These are phyloP conservation scores for Echeneis naucrates DNA, from an alignment of 2,797 vertebrate genomes.

Conservation along the genomic window DNA sequence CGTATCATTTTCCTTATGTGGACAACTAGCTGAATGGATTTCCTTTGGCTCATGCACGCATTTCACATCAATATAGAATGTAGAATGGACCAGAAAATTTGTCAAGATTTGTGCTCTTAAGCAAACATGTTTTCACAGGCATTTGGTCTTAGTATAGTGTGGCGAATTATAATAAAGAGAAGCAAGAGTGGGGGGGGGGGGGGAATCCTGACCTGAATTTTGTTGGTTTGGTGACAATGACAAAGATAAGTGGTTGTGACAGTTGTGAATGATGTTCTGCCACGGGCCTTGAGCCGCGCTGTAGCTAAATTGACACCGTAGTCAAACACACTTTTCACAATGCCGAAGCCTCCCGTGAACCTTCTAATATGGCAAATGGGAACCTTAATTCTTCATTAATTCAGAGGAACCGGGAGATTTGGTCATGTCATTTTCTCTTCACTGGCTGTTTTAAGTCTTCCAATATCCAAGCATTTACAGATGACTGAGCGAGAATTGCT, in stretches of 20 bases:
- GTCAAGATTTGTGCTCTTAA: slow-evolving; percentile 56
- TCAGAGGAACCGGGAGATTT: slow-evolving; percentile 89
- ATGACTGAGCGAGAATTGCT: slow-evolving; percentile 94
- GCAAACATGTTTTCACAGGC: slow-evolving; percentile 50
- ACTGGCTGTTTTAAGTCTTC: slow-evolving; percentile 94
- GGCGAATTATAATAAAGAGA: slow-evolving; percentile 71
- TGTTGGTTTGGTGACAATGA: slow-evolving; percentile 87
- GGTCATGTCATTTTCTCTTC: slow-evolving; percentile 94
- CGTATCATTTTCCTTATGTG: slow-evolving; percentile 23
- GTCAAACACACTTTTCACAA: slow-evolving; percentile 89
- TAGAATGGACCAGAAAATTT: slow-evolving; percentile 57
- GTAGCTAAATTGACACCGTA: slow-evolving; percentile 91
- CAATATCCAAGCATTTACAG: slow-evolving; percentile 95
- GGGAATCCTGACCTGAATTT: slow-evolving; percentile 85
- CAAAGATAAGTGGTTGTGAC: slow-evolving; percentile 94
- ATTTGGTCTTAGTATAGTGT: slow-evolving; percentile 58
- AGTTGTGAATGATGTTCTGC: slow-evolving; percentile 93
- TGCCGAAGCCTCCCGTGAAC: slow-evolving; percentile 90
- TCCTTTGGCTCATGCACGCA: slow-evolving; percentile 44
- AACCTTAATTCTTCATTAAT: slow-evolving; percentile 98
- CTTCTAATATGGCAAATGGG: slow-evolving; percentile 95
- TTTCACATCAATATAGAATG: slow-evolving; percentile 48
- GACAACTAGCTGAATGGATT: slow-evolving; percentile 25
- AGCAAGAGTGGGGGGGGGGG: slow-evolving; percentile 59
- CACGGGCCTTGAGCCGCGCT: slow-evolving; percentile 85